Percentiles rank a stretch among this genome's conserved stretches.
Evolutionary conservation across 2,888 invertebrate genomes (phyloP).

Genomic region (Hydroisotoma schaefferi): DNA sequence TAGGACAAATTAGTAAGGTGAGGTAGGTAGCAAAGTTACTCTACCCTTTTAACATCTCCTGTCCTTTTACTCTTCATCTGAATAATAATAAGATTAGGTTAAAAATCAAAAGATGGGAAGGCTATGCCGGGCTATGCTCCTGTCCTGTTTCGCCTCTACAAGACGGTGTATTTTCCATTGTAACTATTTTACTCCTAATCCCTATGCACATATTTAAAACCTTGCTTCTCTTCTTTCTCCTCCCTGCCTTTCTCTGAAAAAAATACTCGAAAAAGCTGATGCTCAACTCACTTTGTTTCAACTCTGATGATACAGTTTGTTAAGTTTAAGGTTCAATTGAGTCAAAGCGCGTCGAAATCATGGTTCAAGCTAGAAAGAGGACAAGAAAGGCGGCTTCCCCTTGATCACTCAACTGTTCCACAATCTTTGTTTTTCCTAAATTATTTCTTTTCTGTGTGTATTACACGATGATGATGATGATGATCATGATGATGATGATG

Average conservation of each 20-base stretch:
- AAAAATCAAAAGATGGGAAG: too few relatives aligned
- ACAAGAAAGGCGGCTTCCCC: slow-evolving; percentile 21
- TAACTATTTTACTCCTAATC: not conserved
- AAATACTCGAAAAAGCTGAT: not conserved
- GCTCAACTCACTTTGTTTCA: not conserved
- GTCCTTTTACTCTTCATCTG: too few relatives aligned
- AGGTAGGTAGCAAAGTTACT: too few relatives aligned
- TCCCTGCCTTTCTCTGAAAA: not conserved
- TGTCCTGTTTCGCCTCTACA: not conserved
- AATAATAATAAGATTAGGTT: too few relatives aligned
- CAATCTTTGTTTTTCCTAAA: slow-evolving; percentile 39
- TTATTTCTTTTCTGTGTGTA: slow-evolving; percentile 21
- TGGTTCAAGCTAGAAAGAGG: slow-evolving; percentile 6
- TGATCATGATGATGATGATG: too few relatives aligned
- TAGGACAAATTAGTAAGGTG: too few relatives aligned
- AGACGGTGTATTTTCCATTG: not conserved
- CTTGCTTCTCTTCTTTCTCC: not conserved
- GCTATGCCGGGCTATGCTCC: too few relatives aligned
- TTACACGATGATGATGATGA: slow-evolving; percentile 8
- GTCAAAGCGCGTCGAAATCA: slow-evolving; percentile 2
- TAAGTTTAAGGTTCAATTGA: slow-evolving; percentile 2
- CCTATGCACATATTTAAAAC: not conserved
- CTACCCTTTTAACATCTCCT: too few relatives aligned
- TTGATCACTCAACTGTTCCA: slow-evolving; percentile 39
- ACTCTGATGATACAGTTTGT: slow-evolving; percentile 3